A percentile compares a stretch with the other conserved stretches of the same genome.
phyloP scores from a whole-genome alignment of 2,113 vertebrate species.

The Galbula dea region DNA sequence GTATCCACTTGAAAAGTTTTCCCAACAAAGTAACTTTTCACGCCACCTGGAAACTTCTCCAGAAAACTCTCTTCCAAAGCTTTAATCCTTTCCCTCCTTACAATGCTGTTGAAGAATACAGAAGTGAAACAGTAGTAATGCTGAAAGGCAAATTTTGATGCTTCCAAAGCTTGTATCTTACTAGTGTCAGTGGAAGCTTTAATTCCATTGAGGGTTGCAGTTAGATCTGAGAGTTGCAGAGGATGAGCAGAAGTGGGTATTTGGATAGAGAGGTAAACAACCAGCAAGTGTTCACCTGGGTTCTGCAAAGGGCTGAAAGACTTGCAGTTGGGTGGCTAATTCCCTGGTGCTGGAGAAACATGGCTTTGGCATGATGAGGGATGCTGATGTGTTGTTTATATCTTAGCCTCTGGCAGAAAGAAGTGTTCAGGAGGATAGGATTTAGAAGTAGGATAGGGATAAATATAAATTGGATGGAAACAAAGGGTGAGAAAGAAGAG shows the following conservation, averaged over 20 bases:
- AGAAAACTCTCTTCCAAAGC: neutral
- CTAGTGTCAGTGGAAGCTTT: neutral
- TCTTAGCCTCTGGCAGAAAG: neutral
- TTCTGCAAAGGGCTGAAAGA: neutral
- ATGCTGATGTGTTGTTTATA: neutral
- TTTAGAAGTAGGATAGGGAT: neutral
- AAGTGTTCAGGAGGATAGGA: neutral
- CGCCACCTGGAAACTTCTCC: neutral
- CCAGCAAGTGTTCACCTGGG: neutral
- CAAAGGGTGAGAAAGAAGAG: neutral
- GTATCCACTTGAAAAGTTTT: neutral
- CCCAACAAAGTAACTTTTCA: neutral
- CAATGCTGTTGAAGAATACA: neutral
- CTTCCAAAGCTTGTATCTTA: neutral
- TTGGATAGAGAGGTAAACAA: neutral
- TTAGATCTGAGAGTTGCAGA: neutral
- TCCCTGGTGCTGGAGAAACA: neutral
- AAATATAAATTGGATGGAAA: neutral
- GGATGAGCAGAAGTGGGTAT: neutral
- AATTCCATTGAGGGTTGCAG: neutral
- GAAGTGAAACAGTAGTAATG: neutral
- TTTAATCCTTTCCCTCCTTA: neutral
- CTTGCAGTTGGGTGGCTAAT: neutral
- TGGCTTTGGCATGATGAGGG: neutral
- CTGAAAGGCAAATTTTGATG: neutral